A percentile compares a stretch with the other conserved stretches of the same genome.
Evolutionary conservation across 2,113 vertebrate genomes (phyloP).

Genomic region (Petroica traversi): DNA sequence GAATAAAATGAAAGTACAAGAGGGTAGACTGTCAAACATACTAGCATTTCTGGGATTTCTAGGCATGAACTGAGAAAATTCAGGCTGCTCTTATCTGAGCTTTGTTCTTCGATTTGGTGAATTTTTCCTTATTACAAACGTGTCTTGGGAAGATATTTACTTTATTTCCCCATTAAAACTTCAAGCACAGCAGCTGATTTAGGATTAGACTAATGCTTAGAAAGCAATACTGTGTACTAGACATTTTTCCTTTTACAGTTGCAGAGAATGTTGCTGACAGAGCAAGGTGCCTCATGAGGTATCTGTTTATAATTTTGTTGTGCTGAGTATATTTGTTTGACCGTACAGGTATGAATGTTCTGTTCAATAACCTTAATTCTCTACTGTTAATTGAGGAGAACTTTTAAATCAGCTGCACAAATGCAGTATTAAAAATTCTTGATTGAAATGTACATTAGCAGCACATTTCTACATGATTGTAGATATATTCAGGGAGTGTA

Average conservation of each 20-base stretch:
- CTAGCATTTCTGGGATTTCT: background rate
- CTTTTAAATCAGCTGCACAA: background rate
- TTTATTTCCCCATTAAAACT: background rate
- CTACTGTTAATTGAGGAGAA: background rate
- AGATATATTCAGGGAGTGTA: background rate
- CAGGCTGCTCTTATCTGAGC: background rate
- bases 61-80: background rate
- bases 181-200: background rate
- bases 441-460: background rate
- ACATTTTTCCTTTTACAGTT: background rate
- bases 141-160: background rate
- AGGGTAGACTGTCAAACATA: background rate
- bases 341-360: background rate
- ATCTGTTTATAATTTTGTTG: background rate
- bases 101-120: background rate
- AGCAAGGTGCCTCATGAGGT: background rate
- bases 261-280: background rate
- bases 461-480: background rate
- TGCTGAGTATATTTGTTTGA: background rate
- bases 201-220: background rate
- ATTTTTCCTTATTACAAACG: background rate
- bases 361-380: background rate
- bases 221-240: background rate
- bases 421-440: background rate
- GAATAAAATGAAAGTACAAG: background rate